phyloP scores from a whole-genome alignment of 2,888 invertebrate genomes.

The Fragum sueziense region DNA sequence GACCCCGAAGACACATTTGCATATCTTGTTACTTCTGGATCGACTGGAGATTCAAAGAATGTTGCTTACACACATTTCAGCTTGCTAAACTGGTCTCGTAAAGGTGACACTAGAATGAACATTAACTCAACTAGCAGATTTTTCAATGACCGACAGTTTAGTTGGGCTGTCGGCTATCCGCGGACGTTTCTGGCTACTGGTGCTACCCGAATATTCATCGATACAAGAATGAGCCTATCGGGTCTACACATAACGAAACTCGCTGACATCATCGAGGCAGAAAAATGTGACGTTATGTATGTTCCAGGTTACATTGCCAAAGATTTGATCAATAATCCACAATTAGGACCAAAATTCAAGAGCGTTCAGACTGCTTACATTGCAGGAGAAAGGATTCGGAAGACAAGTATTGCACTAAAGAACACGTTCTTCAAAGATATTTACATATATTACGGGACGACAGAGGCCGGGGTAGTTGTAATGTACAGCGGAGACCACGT shows the following conservation, averaged over 20 bases:
- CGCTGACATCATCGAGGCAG: slow-evolving; percentile 42
- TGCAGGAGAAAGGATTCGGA: slow-evolving; percentile 39
- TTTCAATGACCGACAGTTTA: slow-evolving; percentile 52
- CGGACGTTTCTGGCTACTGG: slow-evolving; percentile 45
- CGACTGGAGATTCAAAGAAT: slow-evolving; percentile 51
- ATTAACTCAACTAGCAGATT: slow-evolving; percentile 26
- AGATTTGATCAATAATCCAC: slow-evolving; percentile 32
- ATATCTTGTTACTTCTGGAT: slow-evolving; percentile 49
- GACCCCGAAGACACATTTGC: slow-evolving; percentile 52
- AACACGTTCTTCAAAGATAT: slow-evolving; percentile 19
- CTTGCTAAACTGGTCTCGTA: slow-evolving; percentile 39
- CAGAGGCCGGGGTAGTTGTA: slow-evolving; percentile 37
- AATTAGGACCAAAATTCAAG: slow-evolving; percentile 27
- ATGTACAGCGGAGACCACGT: neutral
- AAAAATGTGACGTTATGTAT: slow-evolving; percentile 49
- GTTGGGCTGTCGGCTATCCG: slow-evolving; percentile 52
- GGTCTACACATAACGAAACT: slow-evolving; percentile 40
- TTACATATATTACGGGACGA: slow-evolving; percentile 35
- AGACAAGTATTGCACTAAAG: slow-evolving; percentile 1
- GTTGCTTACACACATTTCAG: slow-evolving; percentile 48
- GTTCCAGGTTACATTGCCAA: slow-evolving; percentile 45
- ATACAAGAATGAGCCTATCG: slow-evolving; percentile 35
- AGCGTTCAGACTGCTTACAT: slow-evolving; percentile 26
- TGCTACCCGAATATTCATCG: slow-evolving; percentile 44
- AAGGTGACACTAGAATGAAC: neutral